Conservation (phyloP, 2,797 vertebrate genomes). For the Lateolabrax maculatus region DNA sequence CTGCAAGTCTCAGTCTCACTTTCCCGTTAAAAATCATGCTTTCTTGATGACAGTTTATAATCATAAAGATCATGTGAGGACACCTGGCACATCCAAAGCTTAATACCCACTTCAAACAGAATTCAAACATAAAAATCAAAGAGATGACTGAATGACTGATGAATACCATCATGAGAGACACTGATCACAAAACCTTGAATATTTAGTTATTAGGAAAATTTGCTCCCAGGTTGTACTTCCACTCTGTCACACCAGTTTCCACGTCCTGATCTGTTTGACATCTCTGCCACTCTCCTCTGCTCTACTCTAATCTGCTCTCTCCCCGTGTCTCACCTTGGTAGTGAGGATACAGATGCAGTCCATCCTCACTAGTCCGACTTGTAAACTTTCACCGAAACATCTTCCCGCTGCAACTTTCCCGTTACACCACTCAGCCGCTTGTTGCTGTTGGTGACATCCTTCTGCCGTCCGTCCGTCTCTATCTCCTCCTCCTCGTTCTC, state of each 20-base stretch:
- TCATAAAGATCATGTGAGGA: background rate
- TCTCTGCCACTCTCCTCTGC: background rate
- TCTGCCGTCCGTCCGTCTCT: constrained; percentile 25
- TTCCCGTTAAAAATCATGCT: background rate
- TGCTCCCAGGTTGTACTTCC: background rate
- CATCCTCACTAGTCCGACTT: constrained; percentile 72
- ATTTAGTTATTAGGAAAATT: background rate
- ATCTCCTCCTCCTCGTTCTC: constrained; percentile 46
- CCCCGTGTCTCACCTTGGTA: constrained; percentile 81
- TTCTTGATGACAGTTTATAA: background rate
- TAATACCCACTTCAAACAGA: background rate
- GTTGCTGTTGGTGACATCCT: constrained; percentile 52
- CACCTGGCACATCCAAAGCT: background rate
- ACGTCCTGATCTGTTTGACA: background rate
- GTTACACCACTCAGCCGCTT: constrained; percentile 49
- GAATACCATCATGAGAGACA: background rate
- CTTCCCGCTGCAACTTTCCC: constrained; percentile 48
- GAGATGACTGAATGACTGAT: background rate
- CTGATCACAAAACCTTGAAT: background rate
- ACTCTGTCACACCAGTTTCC: constrained; percentile 16
- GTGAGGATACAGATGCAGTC: constrained; percentile 87
- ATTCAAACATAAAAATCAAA: background rate
- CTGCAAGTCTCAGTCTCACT: background rate
- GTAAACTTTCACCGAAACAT: constrained; percentile 70
- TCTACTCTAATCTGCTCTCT: background rate